phyloP scores from a whole-genome alignment of 2,797 vertebrate genomes.

The Paramormyrops hopkinsi region DNA sequence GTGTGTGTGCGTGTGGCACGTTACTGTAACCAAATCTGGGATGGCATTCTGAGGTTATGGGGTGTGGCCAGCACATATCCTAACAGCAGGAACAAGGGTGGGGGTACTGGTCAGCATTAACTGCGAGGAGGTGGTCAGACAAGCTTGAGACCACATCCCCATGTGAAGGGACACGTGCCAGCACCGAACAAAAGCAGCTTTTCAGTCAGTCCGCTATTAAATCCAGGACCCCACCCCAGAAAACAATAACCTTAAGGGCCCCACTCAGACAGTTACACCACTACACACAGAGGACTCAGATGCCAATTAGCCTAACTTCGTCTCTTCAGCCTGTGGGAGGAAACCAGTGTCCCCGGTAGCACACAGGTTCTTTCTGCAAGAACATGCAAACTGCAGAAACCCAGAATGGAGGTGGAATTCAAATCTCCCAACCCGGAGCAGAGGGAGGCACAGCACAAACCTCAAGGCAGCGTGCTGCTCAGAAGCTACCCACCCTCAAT shows the following conservation, averaged over 20 bases:
- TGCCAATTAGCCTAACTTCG: background rate
- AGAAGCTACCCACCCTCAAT: background rate
- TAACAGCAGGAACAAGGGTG: background rate
- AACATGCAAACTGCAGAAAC: background rate
- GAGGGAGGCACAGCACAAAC: background rate
- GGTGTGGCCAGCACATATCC: background rate
- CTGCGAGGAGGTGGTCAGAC: background rate
- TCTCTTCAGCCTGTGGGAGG: background rate
- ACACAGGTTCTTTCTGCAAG: background rate
- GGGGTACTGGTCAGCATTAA: background rate
- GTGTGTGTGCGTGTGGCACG: conserved; percentile 3
- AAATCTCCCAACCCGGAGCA: background rate
- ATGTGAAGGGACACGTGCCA: background rate
- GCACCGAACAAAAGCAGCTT: background rate
- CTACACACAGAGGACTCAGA: background rate
- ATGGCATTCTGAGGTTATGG: conserved; percentile 25
- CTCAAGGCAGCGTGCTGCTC: background rate
- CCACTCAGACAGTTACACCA: background rate
- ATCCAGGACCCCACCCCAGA: background rate
- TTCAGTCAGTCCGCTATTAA: background rate
- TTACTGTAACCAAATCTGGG: conserved; percentile 32
- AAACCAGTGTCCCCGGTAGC: background rate
- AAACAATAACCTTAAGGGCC: background rate
- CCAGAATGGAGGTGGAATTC: background rate
- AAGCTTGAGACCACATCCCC: background rate